Evolutionary conservation across 2,113 vertebrate genomes (phyloP).

Genomic region (Picathartes gymnocephalus): DNA sequence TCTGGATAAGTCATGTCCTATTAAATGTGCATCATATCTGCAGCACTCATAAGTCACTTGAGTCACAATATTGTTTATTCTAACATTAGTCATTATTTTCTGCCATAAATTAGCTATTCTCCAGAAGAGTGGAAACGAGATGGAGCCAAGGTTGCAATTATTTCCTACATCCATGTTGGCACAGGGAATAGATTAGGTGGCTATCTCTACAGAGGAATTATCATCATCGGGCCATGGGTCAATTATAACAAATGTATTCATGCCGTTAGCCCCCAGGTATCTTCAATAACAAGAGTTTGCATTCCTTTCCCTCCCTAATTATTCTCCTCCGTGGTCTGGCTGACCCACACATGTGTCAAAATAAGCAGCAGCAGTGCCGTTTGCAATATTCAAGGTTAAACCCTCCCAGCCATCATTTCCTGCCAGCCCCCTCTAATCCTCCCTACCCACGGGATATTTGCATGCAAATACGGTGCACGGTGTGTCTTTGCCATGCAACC

Average conservation of each 20-base stretch:
- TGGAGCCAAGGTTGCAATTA: constrained; percentile 49
- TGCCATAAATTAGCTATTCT: constrained; percentile 58
- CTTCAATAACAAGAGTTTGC: constrained; percentile 44
- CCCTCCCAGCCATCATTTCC: neutral
- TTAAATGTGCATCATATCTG: constrained; percentile 60
- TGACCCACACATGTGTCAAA: constrained; percentile 31
- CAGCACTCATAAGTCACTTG: constrained; percentile 57
- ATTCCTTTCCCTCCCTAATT: constrained; percentile 47
- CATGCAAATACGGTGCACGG: neutral
- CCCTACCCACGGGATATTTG: neutral
- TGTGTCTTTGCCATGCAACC: neutral
- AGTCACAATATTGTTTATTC: constrained; percentile 68
- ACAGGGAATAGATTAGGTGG: constrained; percentile 36
- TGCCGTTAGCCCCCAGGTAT: constrained; percentile 37
- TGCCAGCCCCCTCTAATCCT: neutral
- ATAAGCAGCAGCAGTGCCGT: neutral
- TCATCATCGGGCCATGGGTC: neutral
- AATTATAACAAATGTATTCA: constrained; percentile 61
- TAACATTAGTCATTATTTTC: constrained; percentile 68
- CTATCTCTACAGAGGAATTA: constrained; percentile 35
- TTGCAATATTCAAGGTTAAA: constrained; percentile 38
- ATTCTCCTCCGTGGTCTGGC: constrained; percentile 18
- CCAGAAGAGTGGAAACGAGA: constrained; percentile 22
- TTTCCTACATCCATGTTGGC: constrained; percentile 14
- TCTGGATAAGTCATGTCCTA: constrained; percentile 66